Evolutionary conservation across 92 coral and sea anemone genomes (phyloP), one percentile per base, ranked within the genome.

Genomic region (Micromussa lordhowensis): DNA sequence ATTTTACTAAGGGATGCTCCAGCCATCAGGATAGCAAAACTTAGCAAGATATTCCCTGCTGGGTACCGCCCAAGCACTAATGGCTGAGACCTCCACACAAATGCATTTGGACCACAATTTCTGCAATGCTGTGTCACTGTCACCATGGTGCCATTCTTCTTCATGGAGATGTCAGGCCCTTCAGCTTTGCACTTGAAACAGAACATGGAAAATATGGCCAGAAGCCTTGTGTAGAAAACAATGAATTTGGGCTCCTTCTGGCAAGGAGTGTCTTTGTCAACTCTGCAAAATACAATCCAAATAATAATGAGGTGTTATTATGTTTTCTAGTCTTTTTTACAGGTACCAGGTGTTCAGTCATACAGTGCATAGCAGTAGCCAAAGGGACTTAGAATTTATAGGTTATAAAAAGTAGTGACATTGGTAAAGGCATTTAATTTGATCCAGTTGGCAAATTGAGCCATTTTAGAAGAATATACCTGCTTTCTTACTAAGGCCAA

Each of bases 1-100:
- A 92, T 89, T 74, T 89, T 92, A 76, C 90, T 77, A 31, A 89
- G 85, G 34, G 95, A 86, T 57, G 93, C 95, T 54, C 95, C 95
- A 29, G 95, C 95, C 92, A 89, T 89, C 69, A 90, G 88, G 32
- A 89, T 85, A 11, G 74, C 91, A 81, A 92, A 92, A 75, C 85
- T 85, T 29, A 92, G 90, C 69, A 92, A 66, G 74, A 92, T 66
- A 81, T 92, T 92, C 58, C 94, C 91, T 34, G 92, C 94, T 59
- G 92, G 92, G 68, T 88, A 92, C 57, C 86, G 83, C 58, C 92
- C 92, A 79, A 88, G 88, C 68, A 88, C 89, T 59, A 76, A 85
- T 38, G 94, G 92, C 85, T 88, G 94, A 31, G 92, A 88, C 79
- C 92, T 92, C 94, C 94, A 91, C 55, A 40, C 77, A 80, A 79